Conservation (phyloP, 2,797 vertebrate species). For the Coranthus polyacanthus region DNA sequence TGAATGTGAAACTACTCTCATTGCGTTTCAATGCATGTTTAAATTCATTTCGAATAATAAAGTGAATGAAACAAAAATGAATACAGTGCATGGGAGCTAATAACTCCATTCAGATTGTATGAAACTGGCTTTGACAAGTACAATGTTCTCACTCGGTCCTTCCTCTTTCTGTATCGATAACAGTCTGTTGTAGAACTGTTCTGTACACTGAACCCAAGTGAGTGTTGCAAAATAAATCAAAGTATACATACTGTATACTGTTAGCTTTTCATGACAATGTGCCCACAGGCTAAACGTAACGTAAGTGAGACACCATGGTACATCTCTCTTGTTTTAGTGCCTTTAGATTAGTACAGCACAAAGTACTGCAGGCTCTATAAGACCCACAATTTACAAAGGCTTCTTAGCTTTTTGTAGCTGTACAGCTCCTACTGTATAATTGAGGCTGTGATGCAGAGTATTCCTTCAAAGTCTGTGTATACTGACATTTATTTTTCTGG, state of each 20-base stretch:
- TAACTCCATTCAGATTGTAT: constrained; percentile 67
- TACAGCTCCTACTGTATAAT: constrained; percentile 4
- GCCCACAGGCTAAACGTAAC: constrained; percentile 71
- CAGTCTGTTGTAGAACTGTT: constrained; percentile 55
- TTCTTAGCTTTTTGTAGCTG: constrained; percentile 31
- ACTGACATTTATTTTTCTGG: constrained; percentile 47
- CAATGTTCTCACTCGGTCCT: constrained; percentile 39
- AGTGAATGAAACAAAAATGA: constrained; percentile 65
- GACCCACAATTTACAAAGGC: constrained; percentile 39
- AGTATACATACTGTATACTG: constrained; percentile 61
- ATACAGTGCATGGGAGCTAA: constrained; percentile 76
- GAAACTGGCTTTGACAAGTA: constrained; percentile 69
- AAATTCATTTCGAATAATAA: constrained; percentile 70
- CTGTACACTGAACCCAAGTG: constrained; percentile 64
- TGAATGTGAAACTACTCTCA: constrained; percentile 55
- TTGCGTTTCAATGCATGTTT: constrained; percentile 46
- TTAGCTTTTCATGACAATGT: constrained; percentile 70
- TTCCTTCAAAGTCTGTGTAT: constrained; percentile 62
- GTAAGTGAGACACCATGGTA: constrained; percentile 60
- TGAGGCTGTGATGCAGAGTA: constrained; percentile 48
- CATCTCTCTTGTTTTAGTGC: constrained; percentile 46
- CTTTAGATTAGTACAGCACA: constrained; percentile 52
- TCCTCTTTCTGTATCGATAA: constrained; percentile 45
- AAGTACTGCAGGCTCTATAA: constrained; percentile 51
- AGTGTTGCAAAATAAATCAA: constrained; percentile 55